Percentiles rank a stretch among this genome's conserved stretches.
Conservation (phyloP, 2,113 vertebrate species). For the Ptyas mucosa region DNA sequence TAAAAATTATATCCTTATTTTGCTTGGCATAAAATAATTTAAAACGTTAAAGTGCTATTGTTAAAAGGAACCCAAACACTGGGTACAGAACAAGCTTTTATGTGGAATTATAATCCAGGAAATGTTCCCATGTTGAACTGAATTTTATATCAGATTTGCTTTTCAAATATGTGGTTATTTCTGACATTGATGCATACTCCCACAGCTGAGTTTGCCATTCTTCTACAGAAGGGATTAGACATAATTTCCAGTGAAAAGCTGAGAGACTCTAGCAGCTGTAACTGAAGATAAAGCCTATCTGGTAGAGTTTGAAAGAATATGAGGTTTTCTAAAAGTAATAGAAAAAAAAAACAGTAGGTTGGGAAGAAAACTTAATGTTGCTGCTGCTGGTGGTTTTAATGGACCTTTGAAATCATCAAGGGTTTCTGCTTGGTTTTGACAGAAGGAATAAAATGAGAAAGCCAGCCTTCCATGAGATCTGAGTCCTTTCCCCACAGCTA, state of each 20-base stretch:
- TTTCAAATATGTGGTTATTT: background rate
- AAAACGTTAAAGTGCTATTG: background rate
- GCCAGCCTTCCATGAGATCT: constrained; percentile 6
- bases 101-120: background rate
- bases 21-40: background rate
- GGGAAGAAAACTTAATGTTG: background rate
- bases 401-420: background rate
- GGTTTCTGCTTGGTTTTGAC: constrained; percentile 53
- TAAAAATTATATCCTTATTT: background rate
- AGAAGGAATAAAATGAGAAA: constrained; percentile 72
- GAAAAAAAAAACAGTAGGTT: background rate
- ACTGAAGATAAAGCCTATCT: background rate
- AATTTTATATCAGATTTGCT: background rate
- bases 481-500: background rate
- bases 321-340: background rate
- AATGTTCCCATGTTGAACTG: background rate
- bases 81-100: background rate
- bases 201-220: background rate
- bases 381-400: background rate
- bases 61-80: background rate
- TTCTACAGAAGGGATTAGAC: background rate
- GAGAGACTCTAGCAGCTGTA: background rate
- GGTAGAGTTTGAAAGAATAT: background rate
- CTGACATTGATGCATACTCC: background rate
- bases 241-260: background rate